A percentile compares a stretch with the other conserved stretches of the same genome.
Conservation (phyloP, 2,888 invertebrate genomes). For the Brenthis daphne region DNA sequence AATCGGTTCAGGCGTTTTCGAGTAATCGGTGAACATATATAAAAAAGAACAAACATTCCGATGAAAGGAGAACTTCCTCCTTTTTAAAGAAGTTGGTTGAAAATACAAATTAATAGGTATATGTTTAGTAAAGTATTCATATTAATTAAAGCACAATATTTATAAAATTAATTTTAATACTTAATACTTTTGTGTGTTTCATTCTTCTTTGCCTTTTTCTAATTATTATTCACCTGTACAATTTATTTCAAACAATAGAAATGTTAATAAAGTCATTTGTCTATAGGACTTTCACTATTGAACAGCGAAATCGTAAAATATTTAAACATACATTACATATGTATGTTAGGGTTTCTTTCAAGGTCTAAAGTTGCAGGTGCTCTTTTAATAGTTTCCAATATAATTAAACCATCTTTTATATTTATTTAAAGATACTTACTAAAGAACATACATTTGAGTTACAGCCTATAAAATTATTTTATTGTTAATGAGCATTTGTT, state of each 20-base stretch:
- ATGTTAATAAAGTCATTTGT: slow-evolving; percentile 1
- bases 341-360: slow-evolving; percentile 4
- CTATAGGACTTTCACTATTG: slow-evolving; percentile 5
- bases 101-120: not conserved
- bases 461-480: no score
- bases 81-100: no score
- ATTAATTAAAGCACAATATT: not conserved
- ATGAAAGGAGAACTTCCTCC: no score
- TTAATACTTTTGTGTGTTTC: no score
- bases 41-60: no score
- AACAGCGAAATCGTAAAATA: slow-evolving; percentile 6
- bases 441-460: no score
- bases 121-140: not conserved
- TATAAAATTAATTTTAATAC: no score
- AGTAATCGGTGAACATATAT: no score
- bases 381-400: slow-evolving; percentile 14
- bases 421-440: not conserved
- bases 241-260: not conserved
- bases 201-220: no score
- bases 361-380: slow-evolving; percentile 9
- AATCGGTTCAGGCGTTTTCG: no score
- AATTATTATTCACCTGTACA: not conserved
- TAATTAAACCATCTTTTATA: slow-evolving; percentile 26
- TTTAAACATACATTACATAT: not conserved
- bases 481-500: no score